A percentile compares a stretch with the other conserved stretches of the same genome.
phyloP scores from a whole-genome alignment of 1,140 invertebrate genomes.

The Pogonomyrmex californicus region DNA sequence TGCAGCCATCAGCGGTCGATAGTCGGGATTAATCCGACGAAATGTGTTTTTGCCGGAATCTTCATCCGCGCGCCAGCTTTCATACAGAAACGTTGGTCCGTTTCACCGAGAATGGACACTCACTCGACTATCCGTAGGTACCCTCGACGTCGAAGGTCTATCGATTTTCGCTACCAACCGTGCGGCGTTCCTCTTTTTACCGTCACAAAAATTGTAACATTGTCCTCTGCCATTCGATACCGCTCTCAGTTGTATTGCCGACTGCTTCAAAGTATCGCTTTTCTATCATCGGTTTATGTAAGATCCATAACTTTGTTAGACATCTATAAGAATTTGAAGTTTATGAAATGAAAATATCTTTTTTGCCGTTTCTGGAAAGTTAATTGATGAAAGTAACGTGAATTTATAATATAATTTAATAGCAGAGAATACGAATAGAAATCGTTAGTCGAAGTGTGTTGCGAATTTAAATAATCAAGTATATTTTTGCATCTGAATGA shows the following conservation, averaged over 20 bases:
- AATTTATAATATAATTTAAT: not conserved
- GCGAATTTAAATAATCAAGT: not conserved
- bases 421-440: not conserved
- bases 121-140: not conserved
- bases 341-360: not conserved
- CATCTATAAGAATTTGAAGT: not conserved
- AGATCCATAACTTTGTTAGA: not conserved
- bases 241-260: slow-evolving; percentile 23
- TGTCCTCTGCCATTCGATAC: slow-evolving; percentile 52
- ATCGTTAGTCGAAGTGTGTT: not conserved
- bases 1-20: slow-evolving; percentile 15
- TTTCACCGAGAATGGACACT: slow-evolving; percentile 55
- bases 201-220: slow-evolving; percentile 69
- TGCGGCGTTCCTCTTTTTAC: slow-evolving; percentile 36
- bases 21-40: slow-evolving; percentile 67
- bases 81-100: slow-evolving; percentile 25
- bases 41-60: slow-evolving; percentile 63
- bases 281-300: slow-evolving; percentile 9
- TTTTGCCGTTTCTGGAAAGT: not conserved
- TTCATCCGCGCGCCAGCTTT: slow-evolving; percentile 35
- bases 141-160: slow-evolving; percentile 61
- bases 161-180: slow-evolving; percentile 69
- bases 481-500: not conserved
- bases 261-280: slow-evolving; percentile 26
- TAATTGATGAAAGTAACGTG: slow-evolving; percentile 2